Evolutionary conservation across 1,140 invertebrate species (phyloP), one percentile per base, ranked within the genome.

Genomic region (Babylonia areolata): DNA sequence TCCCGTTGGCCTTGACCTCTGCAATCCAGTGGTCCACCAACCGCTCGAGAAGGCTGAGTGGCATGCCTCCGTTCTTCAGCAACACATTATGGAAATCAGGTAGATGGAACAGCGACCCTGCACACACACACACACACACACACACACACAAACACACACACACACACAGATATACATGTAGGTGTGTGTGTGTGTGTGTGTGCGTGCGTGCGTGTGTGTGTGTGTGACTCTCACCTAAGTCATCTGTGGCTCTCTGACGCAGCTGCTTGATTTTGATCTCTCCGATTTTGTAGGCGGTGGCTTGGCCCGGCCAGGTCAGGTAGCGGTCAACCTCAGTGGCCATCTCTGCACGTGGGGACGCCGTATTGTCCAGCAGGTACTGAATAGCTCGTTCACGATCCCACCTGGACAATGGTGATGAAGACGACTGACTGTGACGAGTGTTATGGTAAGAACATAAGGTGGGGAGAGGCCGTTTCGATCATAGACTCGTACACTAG

Each of bases 241-340:
- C 90, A 28, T 90, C 88, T 79, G 92, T 85, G 0, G 94, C 93
- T 79, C 90, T 84, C 31, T 87, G 85, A 51, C 95, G 88, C 31
- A 95, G 87, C 54, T 93, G 90, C 83, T 90, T 93, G 28, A 95
- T 93, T 86, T 94, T 94, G 12, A 95, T 86, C 87, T 95, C 93
- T 5, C 95, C 95, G 39, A 95, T 93, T 83, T 95, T 95, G 88
- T 95, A 95, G 9, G 92, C 91, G 80, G 92, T 93, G 51, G 95
- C 94, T 89, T 95, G 93, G 2, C 95, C 95, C 3, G 95, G 95
- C 93, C 92, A 94, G 6, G 94, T 94, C 35, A 95, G 92, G 88
- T 95, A 95, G 33, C 95, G 88, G 69, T 95, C 91, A 5, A 95
- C 87, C 88, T 95, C 95, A 1, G 85, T 89, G 35, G 87, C 87